A percentile compares a stretch with the other conserved stretches of the same genome.
Evolutionary conservation across 2,113 vertebrate genomes (phyloP).

Genomic region (Podarcis cretensis): DNA sequence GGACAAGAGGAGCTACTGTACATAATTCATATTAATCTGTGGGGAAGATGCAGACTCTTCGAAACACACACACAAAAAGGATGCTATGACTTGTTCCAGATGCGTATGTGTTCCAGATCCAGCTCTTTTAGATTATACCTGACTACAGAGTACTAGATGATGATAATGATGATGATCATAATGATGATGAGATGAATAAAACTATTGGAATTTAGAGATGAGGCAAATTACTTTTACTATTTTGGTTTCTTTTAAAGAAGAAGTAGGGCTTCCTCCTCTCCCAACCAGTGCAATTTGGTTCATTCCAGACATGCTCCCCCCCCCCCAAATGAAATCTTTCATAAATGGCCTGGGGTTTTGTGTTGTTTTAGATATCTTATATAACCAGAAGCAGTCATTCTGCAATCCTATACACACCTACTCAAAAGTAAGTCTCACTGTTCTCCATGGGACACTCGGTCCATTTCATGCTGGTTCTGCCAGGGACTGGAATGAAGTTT

Average conservation of each 20-base stretch:
- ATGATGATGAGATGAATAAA: conserved; percentile 5
- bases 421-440: background rate
- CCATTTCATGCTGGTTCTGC: no score
- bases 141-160: conserved; percentile 22
- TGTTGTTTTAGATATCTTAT: no score
- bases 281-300: no score
- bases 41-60: conserved; percentile 49
- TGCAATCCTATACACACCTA: background rate
- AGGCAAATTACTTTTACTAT: background rate
- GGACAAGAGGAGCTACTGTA: conserved; percentile 62
- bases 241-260: background rate
- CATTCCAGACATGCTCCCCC: no score
- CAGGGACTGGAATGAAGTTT: no score
- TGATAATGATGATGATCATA: conserved; percentile 12
- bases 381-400: background rate
- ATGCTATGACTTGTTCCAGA: conserved; percentile 34
- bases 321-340: no score
- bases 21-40: conserved; percentile 67
- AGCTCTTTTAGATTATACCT: conserved; percentile 48
- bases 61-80: conserved; percentile 30
- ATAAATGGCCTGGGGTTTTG: no score
- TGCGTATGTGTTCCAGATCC: background rate
- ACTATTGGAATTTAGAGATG: conserved; percentile 21
- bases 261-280: background rate
- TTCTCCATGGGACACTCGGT: no score